A percentile compares a stretch with the other conserved stretches of the same genome.
phyloP scores from a whole-genome alignment of 2,113 vertebrate genomes.

The Protobothrops mucrosquamatus region DNA sequence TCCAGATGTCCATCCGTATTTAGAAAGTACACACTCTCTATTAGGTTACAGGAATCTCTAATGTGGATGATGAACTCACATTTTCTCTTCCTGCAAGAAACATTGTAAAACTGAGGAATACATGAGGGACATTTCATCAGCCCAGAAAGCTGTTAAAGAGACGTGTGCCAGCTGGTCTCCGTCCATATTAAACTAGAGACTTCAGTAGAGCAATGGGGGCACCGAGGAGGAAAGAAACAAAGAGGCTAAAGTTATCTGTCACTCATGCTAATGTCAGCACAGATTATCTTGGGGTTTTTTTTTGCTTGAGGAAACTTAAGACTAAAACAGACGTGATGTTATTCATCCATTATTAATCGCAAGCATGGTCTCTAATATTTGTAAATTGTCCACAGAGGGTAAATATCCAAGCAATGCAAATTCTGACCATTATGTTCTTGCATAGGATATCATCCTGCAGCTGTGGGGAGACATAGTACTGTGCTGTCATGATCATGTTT shows the following conservation, averaged over 20 bases:
- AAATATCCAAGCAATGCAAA: background rate
- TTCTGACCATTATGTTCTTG: background rate
- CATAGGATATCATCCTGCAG: background rate
- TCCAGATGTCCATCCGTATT: slow-evolving; percentile 17
- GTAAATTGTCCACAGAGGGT: background rate
- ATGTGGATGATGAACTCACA: background rate
- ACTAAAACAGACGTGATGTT: background rate
- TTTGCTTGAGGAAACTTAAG: background rate
- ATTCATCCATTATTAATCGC: background rate
- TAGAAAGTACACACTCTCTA: background rate
- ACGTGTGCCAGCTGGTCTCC: background rate
- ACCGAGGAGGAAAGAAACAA: background rate
- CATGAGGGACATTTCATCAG: background rate
- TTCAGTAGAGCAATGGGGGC: background rate
- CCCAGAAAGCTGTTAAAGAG: background rate
- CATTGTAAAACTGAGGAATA: background rate
- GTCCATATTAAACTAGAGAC: background rate
- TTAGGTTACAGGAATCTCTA: slow-evolving; percentile 3
- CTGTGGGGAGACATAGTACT: background rate
- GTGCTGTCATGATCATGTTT: background rate
- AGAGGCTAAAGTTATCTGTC: background rate
- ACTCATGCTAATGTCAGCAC: background rate
- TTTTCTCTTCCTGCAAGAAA: background rate
- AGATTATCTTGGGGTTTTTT: background rate
- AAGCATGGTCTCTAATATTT: background rate